Base-by-base conservation (phyloP, 1,140 invertebrate genomes). In the Leptopilina clavipes region DNA sequence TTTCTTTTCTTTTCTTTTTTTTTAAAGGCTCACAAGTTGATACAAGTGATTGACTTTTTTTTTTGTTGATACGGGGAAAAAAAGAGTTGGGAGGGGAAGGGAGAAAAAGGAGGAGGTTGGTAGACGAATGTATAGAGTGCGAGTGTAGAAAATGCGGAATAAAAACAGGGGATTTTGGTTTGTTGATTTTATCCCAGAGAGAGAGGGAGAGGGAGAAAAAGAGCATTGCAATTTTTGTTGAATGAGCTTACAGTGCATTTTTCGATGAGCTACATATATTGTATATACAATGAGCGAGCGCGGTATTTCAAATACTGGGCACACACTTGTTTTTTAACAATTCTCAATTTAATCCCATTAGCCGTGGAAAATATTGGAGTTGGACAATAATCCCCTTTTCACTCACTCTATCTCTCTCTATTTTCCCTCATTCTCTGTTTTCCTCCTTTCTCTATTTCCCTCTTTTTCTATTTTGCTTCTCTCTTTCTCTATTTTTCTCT, bases 311-410 rank as follows among this genome's bases (percentile, higher is more conserved):
- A 40, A 40, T 40, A 40, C 2, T 40, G 37, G 5, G 37, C 8
- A 40, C 37, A 40, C 44, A 45, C 44, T 45, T 52, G 14, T 52
- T 17, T 52, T 48, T 52, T 17, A 52, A 52, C 48, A 52, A 52
- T 52, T 52, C 37, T 52, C 48, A n/a, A 17, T 52, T 52, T 52
- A 52, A 52, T 52, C n/a, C 48, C 48, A 52, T 52, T 52, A 52
- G 12, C 14, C 14, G 7, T 17, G 44, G 44, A 45, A 45, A 45
- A n/a, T 52, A 52, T 52, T 52, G 14, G 17, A 52, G n/a, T 52
- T 17, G 48, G 48, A 52, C n/a, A 52, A 52, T 52, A 40, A 40
- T 40, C 37, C 37, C 37, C 6, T 31, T 31, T 31, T 31, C 25
- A 3, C 25, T 31, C 25, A 1, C 25, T 31, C 25, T 31, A 1